Evolutionary conservation across 2,113 vertebrate species (phyloP), one percentile per base, ranked within the genome.

Genomic region (Brachypteracias leptosomus): DNA sequence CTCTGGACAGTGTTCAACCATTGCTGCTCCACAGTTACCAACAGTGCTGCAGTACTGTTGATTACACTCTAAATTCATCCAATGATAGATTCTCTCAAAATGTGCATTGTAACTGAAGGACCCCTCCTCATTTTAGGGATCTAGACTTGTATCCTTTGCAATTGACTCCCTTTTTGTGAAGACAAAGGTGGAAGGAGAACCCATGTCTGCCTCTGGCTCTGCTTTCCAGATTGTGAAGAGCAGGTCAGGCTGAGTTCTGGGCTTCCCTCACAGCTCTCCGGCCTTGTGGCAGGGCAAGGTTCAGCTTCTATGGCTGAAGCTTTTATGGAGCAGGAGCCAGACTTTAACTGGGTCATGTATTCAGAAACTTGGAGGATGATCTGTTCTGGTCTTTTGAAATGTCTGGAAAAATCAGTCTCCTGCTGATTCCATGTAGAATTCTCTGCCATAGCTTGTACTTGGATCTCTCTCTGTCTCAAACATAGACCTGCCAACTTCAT

Each of bases 221-320:
- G 62, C 35, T 42, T 88, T 93, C 57, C 49, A 76, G 75, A 25
- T 31, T 59, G 71, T 29, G 17, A 47, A 68, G 29, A 63, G 38
- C 44, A 47, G 35, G 33, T 22, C 2, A 20, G 40, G 44, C 22
- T 61, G 44, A 61, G n/a, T 22, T 18, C 15, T 7, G 6, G 25
- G 22, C 26, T 76, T 38, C 31, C 29, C 33, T 86, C 0, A 0
- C 49, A 63, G 46, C 57, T 85, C 1, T 0, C 24, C 5, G 4
- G 22, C 63, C 19, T 38, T 47, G 61, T 1, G 1, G 26, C 13
- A 18, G 2, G 9, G 46, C 55, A 38, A n/a, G 17, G 3, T 46
- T 86, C 3, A 3, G n/a, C 15, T 66, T 55, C 22, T 51, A 0
- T 35, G 0, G 0, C 46, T 70, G 46, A 78, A 78, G 16, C 9